These are phyloP conservation scores for Cheilosia impressa DNA, from an alignment of 2,888 invertebrate genomes.

Conservation along the genomic window DNA sequence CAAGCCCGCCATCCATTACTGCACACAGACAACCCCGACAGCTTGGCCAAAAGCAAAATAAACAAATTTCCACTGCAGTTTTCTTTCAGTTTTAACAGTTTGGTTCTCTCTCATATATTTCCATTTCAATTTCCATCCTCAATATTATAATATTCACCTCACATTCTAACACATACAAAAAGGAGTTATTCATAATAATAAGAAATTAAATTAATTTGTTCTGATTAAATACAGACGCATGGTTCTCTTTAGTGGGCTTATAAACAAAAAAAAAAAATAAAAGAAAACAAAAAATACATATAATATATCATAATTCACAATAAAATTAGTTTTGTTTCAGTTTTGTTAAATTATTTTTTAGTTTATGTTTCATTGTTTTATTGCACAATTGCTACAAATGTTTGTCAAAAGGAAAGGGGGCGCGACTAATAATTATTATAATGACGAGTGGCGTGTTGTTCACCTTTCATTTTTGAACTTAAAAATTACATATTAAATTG, in stretches of 20 bases:
- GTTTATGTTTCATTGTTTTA: constrained; percentile 71
- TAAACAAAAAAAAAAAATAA: constrained; percentile 23
- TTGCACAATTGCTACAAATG: constrained; percentile 68
- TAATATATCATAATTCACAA: constrained; percentile 38
- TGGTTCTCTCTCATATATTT: constrained; percentile 64
- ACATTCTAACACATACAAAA: constrained; percentile 59
- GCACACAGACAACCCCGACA: constrained; percentile 9
- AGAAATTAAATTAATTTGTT: constrained; percentile 71
- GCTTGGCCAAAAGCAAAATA: constrained; percentile 43
- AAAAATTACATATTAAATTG: constrained; percentile 52
- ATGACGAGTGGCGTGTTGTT: constrained; percentile 9
- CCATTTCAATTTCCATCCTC: constrained; percentile 25
- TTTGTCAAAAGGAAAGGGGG: constrained; percentile 5
- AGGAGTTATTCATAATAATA: constrained; percentile 36
- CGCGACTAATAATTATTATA: constrained; percentile 26
- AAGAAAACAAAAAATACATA: no score
- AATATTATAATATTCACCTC: constrained; percentile 32
- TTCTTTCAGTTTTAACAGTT: constrained; percentile 50
- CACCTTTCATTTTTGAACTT: constrained; percentile 28
- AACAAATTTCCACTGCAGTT: constrained; percentile 53
- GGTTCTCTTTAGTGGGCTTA: constrained; percentile 64
- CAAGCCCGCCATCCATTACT: background rate
- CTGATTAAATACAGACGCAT: constrained; percentile 70
- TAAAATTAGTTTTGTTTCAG: constrained; percentile 39
- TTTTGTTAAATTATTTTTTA: constrained; percentile 61